Evolutionary conservation across 2,888 invertebrate genomes (phyloP).

Genomic region (Hemaris fuciformis): DNA sequence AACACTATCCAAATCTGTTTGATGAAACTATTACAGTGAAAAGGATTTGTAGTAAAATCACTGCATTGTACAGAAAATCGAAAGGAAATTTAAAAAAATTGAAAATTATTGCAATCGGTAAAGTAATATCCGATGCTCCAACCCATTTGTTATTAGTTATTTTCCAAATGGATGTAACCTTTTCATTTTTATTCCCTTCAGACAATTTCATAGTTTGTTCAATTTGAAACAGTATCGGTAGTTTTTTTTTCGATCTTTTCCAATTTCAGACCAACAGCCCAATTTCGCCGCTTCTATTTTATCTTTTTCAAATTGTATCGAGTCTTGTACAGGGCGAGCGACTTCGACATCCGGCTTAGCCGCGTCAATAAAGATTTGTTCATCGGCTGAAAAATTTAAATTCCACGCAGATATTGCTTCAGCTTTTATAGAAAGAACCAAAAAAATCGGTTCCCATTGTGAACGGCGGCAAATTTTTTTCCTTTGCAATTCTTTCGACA

Average conservation of each 20-base stretch:
- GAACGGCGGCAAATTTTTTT: conserved; percentile 27
- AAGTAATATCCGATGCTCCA: not conserved
- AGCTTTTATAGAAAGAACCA: conserved; percentile 22
- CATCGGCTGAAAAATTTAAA: conserved; percentile 55
- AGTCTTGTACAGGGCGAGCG: conserved; percentile 14
- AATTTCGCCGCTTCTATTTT: conserved; percentile 2
- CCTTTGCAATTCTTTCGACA: conserved; percentile 17
- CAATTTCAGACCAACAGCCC: conserved; percentile 3
- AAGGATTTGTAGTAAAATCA: too few relatives aligned
- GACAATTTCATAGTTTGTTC: not conserved
- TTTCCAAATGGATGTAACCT: not conserved
- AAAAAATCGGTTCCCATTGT: conserved; percentile 35
- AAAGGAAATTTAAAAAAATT: not conserved
- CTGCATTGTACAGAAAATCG: not conserved
- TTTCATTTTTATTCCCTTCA: not conserved
- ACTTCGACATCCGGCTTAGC: conserved; percentile 31
- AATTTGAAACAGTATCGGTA: not conserved
- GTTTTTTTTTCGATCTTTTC: not conserved
- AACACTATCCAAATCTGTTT: too few relatives aligned
- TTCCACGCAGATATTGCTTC: conserved; percentile 41
- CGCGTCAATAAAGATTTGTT: conserved; percentile 50
- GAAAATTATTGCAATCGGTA: not conserved
- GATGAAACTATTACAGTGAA: too few relatives aligned
- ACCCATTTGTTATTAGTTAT: not conserved
- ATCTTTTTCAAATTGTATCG: conserved; percentile 19